Evolutionary conservation across 2,888 invertebrate genomes (phyloP).

Genomic region (Panzeria rudis): DNA sequence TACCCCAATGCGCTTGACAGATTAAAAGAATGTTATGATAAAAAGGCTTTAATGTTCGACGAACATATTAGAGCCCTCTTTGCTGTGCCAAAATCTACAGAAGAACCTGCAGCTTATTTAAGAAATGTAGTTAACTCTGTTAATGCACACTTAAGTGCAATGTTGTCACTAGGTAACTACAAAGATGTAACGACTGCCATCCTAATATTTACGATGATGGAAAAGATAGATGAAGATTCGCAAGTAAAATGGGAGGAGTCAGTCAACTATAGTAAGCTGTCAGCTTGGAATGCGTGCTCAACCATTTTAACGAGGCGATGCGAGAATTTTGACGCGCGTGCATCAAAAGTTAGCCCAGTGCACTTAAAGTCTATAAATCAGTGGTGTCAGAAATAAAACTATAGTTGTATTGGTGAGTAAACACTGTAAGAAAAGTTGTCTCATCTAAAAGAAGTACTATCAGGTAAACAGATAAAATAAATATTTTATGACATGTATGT

Average conservation of each 20-base stretch:
- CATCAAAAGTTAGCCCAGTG: conserved; percentile 25
- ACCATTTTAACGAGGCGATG: conserved; percentile 57
- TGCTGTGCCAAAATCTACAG: conserved; percentile 46
- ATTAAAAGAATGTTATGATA: conserved; percentile 36
- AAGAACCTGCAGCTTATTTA: conserved; percentile 56
- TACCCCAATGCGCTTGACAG: conserved; percentile 61
- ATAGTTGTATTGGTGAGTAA: no score
- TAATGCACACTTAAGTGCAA: conserved; percentile 31
- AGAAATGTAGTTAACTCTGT: conserved; percentile 26
- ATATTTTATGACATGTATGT: no score
- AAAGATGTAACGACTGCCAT: conserved; percentile 30
- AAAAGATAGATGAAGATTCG: conserved; percentile 1
- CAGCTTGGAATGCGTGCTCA: conserved; percentile 60
- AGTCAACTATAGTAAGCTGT: conserved; percentile 59
- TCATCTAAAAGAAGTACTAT: no score
- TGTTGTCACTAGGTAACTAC: conserved; percentile 33
- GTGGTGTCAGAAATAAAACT: no score
- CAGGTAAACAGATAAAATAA: no score
- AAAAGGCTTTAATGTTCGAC: conserved; percentile 65
- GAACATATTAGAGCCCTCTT: conserved; percentile 65
- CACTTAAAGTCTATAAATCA: neutral
- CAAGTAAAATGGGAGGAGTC: conserved; percentile 68
- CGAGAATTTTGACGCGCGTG: conserved; percentile 65
- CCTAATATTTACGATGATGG: conserved; percentile 32
- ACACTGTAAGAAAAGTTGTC: no score